Evolutionary conservation across 2,888 invertebrate species (phyloP), one percentile per base, ranked within the genome.

Genomic region (Notodonta ziczac): DNA sequence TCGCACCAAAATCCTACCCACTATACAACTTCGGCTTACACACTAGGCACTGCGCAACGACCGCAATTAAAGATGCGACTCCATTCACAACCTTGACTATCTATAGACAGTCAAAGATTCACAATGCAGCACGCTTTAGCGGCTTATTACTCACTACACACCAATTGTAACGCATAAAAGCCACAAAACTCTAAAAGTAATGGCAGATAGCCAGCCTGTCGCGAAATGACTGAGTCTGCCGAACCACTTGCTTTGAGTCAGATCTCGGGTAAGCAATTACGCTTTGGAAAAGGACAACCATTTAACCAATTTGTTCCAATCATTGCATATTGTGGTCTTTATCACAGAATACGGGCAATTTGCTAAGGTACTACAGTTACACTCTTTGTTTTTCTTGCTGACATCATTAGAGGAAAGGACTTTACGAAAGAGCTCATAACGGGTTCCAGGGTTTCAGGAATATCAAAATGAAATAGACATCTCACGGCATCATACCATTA

Each of bases 321-420:
- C 14, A 52, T 44, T 42, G 10, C 50, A 59, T 52, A 52, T 52
- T 12, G 24, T 32, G 32, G 13, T 52, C 52, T 24, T 52, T 32
- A 52, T 13, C 12, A 6, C 32, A 13, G 32, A 32, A 35, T 52
- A 52, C 24, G 4, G 32, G 12, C 32, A 12, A 32, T 52, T 52
- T 50, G 0, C 52, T 52, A 12, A 8, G 24, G 32, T 32, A 52
- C 24, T 5, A 32, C 12, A 7, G 1, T 32, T 24, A 24, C 24
- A 12, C 13, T 32, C 52, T 52, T 52, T 12, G 13, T 59, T 48
- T 66, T 57, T 40, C 10, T 24, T 35, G 9, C 12, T 52, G 53
- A 12, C n/a, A n/a, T 42, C 42, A 42, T 42, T 42, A 10, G 2
- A 4, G 1, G 42, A 42, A 10, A 4, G 2, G 42, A 9, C 10